A percentile compares a stretch with the other conserved stretches of the same genome.
phyloP scores from a whole-genome alignment of 2,888 invertebrate genomes.

The Scrobipalpa atriplicella region DNA sequence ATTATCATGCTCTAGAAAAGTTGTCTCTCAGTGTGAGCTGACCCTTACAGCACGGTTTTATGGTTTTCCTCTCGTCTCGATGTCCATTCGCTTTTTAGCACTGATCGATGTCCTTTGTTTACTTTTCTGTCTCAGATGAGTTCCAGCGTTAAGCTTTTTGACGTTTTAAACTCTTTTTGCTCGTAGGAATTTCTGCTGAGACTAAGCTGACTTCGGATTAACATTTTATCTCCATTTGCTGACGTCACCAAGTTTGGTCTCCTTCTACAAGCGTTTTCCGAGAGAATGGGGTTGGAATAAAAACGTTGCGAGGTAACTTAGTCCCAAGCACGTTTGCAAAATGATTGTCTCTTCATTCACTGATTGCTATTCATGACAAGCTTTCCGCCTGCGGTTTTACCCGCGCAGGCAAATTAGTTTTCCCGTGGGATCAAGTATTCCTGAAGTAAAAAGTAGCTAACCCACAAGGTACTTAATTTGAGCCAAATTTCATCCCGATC shows the following conservation, averaged over 20 bases:
- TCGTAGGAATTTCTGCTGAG: slow-evolving; percentile 37
- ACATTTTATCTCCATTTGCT: slow-evolving; percentile 28
- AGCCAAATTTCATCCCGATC: too few relatives aligned
- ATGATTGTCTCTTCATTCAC: slow-evolving; percentile 4
- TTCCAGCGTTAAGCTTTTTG: slow-evolving; percentile 40
- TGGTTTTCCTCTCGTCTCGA: too few relatives aligned
- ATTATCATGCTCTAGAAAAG: too few relatives aligned
- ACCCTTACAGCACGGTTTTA: too few relatives aligned
- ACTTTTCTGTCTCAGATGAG: slow-evolving; percentile 51
- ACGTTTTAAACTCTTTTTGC: slow-evolving; percentile 47
- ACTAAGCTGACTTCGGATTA: slow-evolving; percentile 17
- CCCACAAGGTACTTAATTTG: too few relatives aligned
- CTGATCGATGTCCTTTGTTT: slow-evolving; percentile 65
- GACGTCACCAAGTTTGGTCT: slow-evolving; percentile 17
- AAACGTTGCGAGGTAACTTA: slow-evolving; percentile 3
- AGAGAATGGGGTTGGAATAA: slow-evolving; percentile 14
- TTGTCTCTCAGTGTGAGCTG: too few relatives aligned
- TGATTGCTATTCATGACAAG: background rate
- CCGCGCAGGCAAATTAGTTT: background rate
- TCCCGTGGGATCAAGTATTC: background rate
- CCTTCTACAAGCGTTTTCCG: slow-evolving; percentile 6
- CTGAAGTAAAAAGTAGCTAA: too few relatives aligned
- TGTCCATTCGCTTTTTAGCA: slow-evolving; percentile 21
- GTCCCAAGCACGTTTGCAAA: background rate
- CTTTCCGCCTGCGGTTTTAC: background rate